Conservation (phyloP, 1,140 invertebrate species). For the Zophobas atratus region DNA sequence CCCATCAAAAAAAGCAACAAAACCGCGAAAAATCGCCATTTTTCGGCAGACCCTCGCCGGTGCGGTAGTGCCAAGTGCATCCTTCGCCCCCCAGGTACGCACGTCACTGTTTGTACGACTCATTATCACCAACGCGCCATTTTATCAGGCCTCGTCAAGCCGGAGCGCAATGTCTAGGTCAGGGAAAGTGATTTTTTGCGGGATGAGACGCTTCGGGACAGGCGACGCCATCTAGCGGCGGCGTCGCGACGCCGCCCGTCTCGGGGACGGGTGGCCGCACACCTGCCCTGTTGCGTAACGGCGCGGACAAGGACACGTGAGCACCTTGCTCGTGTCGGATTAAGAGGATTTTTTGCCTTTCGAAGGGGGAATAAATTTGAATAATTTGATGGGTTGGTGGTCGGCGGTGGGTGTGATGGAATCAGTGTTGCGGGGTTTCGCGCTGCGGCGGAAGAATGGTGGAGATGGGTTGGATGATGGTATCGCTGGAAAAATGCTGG, state of each 20-base stretch:
- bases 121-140: constrained; percentile 38
- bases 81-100: neutral
- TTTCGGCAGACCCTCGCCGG: constrained; percentile 1
- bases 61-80: neutral
- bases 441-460: no score
- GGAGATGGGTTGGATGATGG: no score
- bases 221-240: constrained; percentile 28
- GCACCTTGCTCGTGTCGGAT: neutral
- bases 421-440: no score
- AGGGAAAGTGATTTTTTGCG: constrained; percentile 33
- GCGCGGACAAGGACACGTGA: neutral
- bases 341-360: no score
- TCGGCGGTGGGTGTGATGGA: no score
- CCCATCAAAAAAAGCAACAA: neutral
- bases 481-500: no score
- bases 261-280: neutral
- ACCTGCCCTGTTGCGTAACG: neutral
- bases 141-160: constrained; percentile 26
- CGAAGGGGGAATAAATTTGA: no score
- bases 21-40: constrained; percentile 3
- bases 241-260: constrained; percentile 6
- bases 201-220: neutral
- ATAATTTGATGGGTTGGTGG: no score
- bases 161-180: constrained; percentile 32
- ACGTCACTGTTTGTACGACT: constrained; percentile 12